Evolutionary conservation across 2,888 invertebrate species (phyloP).

Genomic region (Opisthograptis luteolata): DNA sequence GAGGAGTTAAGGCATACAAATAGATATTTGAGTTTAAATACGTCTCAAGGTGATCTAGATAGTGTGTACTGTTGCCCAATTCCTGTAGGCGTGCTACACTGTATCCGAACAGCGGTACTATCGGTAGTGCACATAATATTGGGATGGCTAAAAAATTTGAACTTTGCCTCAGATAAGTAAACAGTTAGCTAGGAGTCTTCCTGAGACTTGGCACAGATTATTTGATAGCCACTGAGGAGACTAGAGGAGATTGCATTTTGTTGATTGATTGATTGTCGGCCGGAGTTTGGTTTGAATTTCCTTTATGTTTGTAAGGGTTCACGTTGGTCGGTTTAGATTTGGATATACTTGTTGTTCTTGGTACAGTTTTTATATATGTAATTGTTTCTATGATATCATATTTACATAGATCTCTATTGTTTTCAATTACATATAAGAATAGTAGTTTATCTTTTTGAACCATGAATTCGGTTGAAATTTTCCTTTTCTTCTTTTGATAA

Average conservation of each 20-base stretch:
- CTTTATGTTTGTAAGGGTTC: conserved; percentile 4
- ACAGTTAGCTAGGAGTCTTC: background rate
- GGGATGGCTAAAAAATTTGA: conserved; percentile 6
- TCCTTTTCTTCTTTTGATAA: too few relatives aligned
- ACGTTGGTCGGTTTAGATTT: background rate
- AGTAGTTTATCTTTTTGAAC: too few relatives aligned
- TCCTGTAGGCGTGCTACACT: conserved; percentile 20
- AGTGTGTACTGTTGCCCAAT: conserved; percentile 13
- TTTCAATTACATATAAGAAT: too few relatives aligned
- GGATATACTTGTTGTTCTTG: background rate
- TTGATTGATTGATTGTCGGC: conserved; percentile 13
- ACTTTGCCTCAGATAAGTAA: background rate
- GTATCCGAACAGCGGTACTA: conserved; percentile 8
- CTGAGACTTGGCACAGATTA: background rate
- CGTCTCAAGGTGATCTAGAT: conserved; percentile 33
- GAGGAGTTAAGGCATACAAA: conserved; percentile 24
- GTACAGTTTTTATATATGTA: background rate
- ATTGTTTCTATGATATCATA: background rate
- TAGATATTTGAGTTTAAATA: conserved; percentile 23
- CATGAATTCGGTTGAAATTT: too few relatives aligned
- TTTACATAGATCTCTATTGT: too few relatives aligned
- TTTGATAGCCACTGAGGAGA: background rate
- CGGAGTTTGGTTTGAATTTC: conserved; percentile 11
- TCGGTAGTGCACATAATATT: too few relatives aligned
- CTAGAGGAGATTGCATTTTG: background rate